Conservation (phyloP, 2,888 invertebrate genomes). For the Diloba caeruleocephala region DNA sequence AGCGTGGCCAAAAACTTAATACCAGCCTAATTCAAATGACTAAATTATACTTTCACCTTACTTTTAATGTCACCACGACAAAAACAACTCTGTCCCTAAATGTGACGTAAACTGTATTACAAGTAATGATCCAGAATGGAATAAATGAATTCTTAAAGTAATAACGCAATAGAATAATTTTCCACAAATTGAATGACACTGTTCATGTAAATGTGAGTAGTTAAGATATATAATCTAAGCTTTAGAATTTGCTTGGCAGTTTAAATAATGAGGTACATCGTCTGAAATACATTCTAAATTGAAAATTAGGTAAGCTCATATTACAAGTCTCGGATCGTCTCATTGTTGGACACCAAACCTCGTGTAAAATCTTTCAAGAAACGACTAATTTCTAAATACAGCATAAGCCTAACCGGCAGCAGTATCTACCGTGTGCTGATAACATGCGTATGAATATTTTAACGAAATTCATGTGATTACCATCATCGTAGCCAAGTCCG, state of each 20-base stretch:
- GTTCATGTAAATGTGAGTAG: conserved; percentile 49
- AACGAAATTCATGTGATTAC: too few species aligned
- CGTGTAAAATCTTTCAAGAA: too few species aligned
- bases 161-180: conserved; percentile 46
- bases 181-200: conserved; percentile 48
- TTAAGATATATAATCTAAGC: conserved; percentile 47
- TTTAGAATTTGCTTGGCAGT: conserved; percentile 46
- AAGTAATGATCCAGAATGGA: conserved; percentile 37
- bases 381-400: too few species aligned
- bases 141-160: conserved; percentile 49
- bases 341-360: neutral
- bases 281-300: conserved; percentile 27
- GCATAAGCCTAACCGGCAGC: too few species aligned
- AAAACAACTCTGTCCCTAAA: conserved; percentile 3
- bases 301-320: conserved; percentile 11
- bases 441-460: too few species aligned
- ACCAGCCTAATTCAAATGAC: neutral
- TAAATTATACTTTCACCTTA: conserved; percentile 8
- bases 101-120: conserved; percentile 18
- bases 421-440: too few species aligned
- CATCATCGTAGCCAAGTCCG: too few species aligned
- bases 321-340: neutral
- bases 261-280: conserved; percentile 50
- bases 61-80: conserved; percentile 9
- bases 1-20: neutral